A percentile compares a stretch with the other conserved stretches of the same genome.
Evolutionary conservation across 2,888 invertebrate species (phyloP).

Genomic region (Drosophila ustulata): DNA sequence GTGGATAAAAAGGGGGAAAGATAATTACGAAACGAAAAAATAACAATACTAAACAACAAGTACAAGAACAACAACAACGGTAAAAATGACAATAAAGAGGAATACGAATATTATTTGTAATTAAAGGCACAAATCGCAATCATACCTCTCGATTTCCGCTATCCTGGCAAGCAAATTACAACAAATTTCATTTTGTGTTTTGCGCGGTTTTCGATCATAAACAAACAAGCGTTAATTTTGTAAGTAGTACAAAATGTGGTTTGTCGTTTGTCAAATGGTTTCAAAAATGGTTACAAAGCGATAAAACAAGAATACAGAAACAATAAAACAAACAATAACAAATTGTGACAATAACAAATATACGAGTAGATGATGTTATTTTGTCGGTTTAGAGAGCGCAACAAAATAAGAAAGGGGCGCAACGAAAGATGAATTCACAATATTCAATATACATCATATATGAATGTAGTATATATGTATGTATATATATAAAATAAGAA

Average conservation of each 20-base stretch:
- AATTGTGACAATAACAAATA: conserved; percentile 4
- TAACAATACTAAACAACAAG: conserved; percentile 4
- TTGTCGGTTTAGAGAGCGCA: conserved; percentile 10
- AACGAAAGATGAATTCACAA: conserved; percentile 5
- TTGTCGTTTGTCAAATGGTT: conserved; percentile 30
- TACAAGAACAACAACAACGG: conserved; percentile 19
- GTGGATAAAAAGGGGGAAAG: not conserved
- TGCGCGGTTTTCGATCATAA: conserved; percentile 78
- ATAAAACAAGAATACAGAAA: conserved; percentile 2
- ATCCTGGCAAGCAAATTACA: conserved; percentile 87
- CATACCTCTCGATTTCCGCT: conserved; percentile 90
- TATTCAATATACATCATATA: conserved; percentile 26
- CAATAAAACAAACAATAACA: conserved; percentile 27
- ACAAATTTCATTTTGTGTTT: conserved; percentile 83
- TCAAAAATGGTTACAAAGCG: conserved; percentile 36
- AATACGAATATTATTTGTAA: conserved; percentile 44
- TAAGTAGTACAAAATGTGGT: conserved; percentile 53
- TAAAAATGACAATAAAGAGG: conserved; percentile 15
- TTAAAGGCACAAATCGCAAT: conserved; percentile 75
- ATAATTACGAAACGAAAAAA: not conserved
- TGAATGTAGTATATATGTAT: not conserved
- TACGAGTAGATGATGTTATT: conserved; percentile 12
- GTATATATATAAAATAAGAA: not conserved
- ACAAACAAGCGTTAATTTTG: conserved; percentile 75
- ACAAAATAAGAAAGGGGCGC: conserved; percentile 17